Percentiles rank a stretch among this genome's conserved stretches.
These are phyloP conservation scores for Callocephalon fimbriatum DNA, from an alignment of 2,113 vertebrate genomes.

Conservation along the genomic window DNA sequence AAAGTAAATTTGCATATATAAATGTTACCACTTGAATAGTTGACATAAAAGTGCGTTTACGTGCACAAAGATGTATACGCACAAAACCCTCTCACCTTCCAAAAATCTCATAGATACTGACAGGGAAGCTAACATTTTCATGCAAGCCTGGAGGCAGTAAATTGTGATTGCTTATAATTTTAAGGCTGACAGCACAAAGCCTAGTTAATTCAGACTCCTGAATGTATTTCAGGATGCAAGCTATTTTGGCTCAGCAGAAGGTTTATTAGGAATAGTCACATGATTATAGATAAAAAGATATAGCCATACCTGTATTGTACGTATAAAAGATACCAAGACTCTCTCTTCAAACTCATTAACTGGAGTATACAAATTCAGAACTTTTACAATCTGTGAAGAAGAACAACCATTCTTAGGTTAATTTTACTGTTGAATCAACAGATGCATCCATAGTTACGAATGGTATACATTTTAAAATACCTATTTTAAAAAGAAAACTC, in stretches of 20 bases:
- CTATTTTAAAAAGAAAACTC: not conserved
- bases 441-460: not conserved
- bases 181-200: not conserved
- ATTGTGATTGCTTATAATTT: not conserved
- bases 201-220: not conserved
- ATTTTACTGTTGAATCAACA: not conserved
- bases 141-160: not conserved
- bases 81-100: not conserved
- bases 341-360: conserved; percentile 99
- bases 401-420: not conserved
- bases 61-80: not conserved
- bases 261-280: not conserved
- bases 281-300: not conserved
- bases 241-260: not conserved
- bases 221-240: not conserved
- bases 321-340: conserved; percentile 94
- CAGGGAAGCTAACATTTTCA: not conserved
- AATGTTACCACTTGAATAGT: not conserved
- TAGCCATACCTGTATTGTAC: conserved; percentile 92
- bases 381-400: conserved; percentile 92
- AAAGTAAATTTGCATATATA: not conserved
- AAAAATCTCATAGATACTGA: not conserved
- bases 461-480: not conserved
- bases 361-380: conserved; percentile 97
- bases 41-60: not conserved